Evolutionary conservation across 2,113 vertebrate genomes (phyloP), one percentile per base, ranked within the genome.

Genomic region (Salvelinus fontinalis): DNA sequence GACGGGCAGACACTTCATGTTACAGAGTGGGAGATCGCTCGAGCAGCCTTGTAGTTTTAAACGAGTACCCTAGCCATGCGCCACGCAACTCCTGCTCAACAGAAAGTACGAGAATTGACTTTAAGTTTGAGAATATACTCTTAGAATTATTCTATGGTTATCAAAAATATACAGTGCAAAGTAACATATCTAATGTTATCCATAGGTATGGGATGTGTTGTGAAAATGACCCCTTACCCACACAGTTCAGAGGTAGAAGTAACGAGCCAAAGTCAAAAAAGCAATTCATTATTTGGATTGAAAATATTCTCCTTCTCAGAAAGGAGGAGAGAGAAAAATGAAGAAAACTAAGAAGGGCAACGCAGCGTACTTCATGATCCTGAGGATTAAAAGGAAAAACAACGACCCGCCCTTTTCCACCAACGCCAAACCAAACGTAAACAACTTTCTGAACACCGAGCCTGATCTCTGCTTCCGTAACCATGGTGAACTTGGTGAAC

Each of bases 301-400:
- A 57, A 57, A 57, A 57, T 39, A n/a, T 29, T 26, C 67, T 59
- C n/a, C 3, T 27, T n/a, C 29, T 22, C 9, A 8, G 20, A 14
- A 8, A n/a, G 11, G 16, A 67, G 29, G 39, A 57, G 64, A 34
- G 18, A 76, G 1, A 62, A 68, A 16, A 4, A 2, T 5, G 1
- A 57, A 57, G 54, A 57, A 57, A 1, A 57, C 54, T 5, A 57
- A 2, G 64, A 48, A 20, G 29, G 11, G 39, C 3, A 27, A 77
- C 7, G 6, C 75, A 71, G 31, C 65, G 2, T 59, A 62, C 54
- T 76, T 78, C 74, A 66, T 9, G 34, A 39, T 39, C 34, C 34
- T 83, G 74, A 67, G 59, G 75, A 75, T 74, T 60, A 73, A 16
- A 75, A 22, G 34, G 27, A 14, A 69, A 72, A 75, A 77, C 51